Conservation (phyloP, 2,888 invertebrate species). For the Polydrusus cervinus region DNA sequence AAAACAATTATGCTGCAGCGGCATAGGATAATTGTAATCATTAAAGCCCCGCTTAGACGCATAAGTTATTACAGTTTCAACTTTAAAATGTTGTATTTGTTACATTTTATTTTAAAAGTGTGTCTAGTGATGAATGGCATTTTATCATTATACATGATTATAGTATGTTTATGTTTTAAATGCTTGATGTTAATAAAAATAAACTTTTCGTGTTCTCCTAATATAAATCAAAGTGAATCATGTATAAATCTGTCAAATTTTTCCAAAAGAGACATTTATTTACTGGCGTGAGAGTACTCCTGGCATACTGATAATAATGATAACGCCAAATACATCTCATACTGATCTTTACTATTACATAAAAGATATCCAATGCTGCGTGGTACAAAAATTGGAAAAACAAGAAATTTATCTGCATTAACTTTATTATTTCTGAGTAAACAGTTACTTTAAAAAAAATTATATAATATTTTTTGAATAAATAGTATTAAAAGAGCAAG, state of each 20-base stretch:
- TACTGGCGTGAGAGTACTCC: too few relatives aligned
- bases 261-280: too few relatives aligned
- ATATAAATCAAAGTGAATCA: background rate
- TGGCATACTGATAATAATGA: too few relatives aligned
- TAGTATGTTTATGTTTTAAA: slow-evolving; percentile 1
- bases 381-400: too few relatives aligned
- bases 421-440: too few relatives aligned
- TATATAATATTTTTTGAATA: too few relatives aligned
- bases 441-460: too few relatives aligned
- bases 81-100: slow-evolving; percentile 4
- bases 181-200: background rate
- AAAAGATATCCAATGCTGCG: too few relatives aligned
- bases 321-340: too few relatives aligned
- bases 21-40: slow-evolving; percentile 17
- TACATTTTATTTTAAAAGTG: slow-evolving; percentile 3
- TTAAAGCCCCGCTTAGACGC: slow-evolving; percentile 24
- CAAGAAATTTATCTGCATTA: too few relatives aligned
- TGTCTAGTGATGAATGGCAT: slow-evolving; percentile 8
- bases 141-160: background rate
- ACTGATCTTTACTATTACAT: too few relatives aligned
- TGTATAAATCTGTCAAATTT: background rate
- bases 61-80: slow-evolving; percentile 10
- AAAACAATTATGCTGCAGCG: slow-evolving; percentile 26
- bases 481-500: too few relatives aligned
- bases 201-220: background rate